phyloP scores from a whole-genome alignment of 2,888 invertebrate genomes.

The Meandrusa payeni region DNA sequence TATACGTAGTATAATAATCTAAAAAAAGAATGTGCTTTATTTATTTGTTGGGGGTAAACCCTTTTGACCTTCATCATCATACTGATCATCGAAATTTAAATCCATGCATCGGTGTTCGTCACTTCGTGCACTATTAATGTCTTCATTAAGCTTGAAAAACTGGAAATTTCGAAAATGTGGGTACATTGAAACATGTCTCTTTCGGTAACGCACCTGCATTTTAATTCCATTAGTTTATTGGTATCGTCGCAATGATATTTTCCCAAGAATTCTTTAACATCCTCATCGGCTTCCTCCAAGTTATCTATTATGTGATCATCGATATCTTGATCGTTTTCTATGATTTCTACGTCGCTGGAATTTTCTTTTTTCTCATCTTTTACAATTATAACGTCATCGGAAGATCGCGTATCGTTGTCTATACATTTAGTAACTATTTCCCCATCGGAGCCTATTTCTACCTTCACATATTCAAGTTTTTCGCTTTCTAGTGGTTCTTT shows the following conservation, averaged over 20 bases:
- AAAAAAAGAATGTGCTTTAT: too few relatives aligned
- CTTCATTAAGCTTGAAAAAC: too few relatives aligned
- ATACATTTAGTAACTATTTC: constrained; percentile 60
- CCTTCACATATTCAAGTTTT: constrained; percentile 58
- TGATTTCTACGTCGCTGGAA: constrained; percentile 66
- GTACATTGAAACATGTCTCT: too few relatives aligned
- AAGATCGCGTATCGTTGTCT: constrained; percentile 40
- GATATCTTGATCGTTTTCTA: constrained; percentile 56
- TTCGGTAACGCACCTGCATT: constrained; percentile 57
- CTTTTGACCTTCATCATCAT: too few relatives aligned
- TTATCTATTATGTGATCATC: constrained; percentile 60
- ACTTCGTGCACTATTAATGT: too few relatives aligned
- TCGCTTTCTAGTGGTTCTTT: constrained; percentile 25
- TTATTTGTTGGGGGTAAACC: too few relatives aligned
- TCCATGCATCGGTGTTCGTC: too few relatives aligned
- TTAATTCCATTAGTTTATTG: constrained; percentile 44
- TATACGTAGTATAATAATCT: too few relatives aligned
- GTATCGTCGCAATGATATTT: constrained; percentile 50
- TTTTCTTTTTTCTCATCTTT: constrained; percentile 44
- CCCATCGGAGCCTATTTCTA: constrained; percentile 68
- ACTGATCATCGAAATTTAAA: too few relatives aligned
- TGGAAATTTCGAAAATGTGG: too few relatives aligned
- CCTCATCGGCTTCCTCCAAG: constrained; percentile 69
- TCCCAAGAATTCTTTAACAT: constrained; percentile 66
- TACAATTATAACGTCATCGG: constrained; percentile 47